Evolutionary conservation across 2,888 invertebrate species (phyloP).

Genomic region (Scaptomyza caliginosa): DNA sequence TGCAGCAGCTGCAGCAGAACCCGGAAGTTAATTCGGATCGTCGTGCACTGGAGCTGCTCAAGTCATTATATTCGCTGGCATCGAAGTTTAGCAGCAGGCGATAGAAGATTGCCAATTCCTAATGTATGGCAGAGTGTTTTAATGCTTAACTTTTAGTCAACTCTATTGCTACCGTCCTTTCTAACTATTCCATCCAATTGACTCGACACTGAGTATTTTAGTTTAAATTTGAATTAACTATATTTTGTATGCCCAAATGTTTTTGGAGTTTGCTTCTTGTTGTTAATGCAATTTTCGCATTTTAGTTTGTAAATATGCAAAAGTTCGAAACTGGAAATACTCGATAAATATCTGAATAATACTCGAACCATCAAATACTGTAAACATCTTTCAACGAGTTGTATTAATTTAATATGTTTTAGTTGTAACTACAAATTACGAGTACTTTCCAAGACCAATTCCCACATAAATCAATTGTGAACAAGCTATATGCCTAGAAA

Average conservation of each 20-base stretch:
- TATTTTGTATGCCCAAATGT: slow-evolving; percentile 6
- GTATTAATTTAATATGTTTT: slow-evolving; percentile 68
- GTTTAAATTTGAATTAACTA: slow-evolving; percentile 14
- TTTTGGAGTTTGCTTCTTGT: slow-evolving; percentile 19
- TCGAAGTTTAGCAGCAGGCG: slow-evolving; percentile 90
- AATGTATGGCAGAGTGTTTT: slow-evolving; percentile 38
- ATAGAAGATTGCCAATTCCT: slow-evolving; percentile 76
- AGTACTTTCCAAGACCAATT: slow-evolving; percentile 28
- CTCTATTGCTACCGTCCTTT: slow-evolving; percentile 41
- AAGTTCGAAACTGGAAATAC: slow-evolving; percentile 53
- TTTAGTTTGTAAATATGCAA: slow-evolving; percentile 75
- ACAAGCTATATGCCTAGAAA: slow-evolving; percentile 41
- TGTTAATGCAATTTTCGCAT: slow-evolving; percentile 61
- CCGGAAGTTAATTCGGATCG: slow-evolving; percentile 86
- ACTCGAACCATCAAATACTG: slow-evolving; percentile 34
- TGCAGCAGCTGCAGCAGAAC: too few relatives aligned
- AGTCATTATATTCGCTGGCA: slow-evolving; percentile 93
- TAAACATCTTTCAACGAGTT: slow-evolving; percentile 44
- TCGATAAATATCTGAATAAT: slow-evolving; percentile 39
- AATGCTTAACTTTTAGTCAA: slow-evolving; percentile 77
- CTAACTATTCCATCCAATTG: neutral
- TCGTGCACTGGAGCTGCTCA: slow-evolving; percentile 91
- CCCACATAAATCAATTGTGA: slow-evolving; percentile 27
- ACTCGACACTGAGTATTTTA: slow-evolving; percentile 24
- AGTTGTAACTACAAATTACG: slow-evolving; percentile 59